Evolutionary conservation across 37 sponge, comb jelly and placozoan genomes (phyloP), one percentile per base, ranked within the genome.

Genomic region (Diacarnus erythraeanus): DNA sequence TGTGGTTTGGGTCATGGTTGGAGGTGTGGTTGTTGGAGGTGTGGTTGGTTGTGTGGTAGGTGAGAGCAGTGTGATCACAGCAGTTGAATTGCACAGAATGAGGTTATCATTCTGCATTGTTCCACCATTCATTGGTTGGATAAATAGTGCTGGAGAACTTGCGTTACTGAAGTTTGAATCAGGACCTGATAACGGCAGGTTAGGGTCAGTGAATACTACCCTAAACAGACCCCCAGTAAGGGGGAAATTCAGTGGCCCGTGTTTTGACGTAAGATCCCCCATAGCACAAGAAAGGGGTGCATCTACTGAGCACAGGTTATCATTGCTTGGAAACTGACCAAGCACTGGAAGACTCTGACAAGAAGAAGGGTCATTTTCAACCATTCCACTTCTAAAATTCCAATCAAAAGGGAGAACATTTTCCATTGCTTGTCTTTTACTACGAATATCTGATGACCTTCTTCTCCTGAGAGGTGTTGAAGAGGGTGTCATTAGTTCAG

Each of bases 221-320:
- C 75, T 56, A 1, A 66, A 42, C 2, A 43, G 23, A 1, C 38
- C 60, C 0, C 58, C 73, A 3, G 69, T 1, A 2, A 2, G 20
- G 42, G 56, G 41, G 36, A 64, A 30, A 9, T 66, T 38, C 5
- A 93, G 70, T 29, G 56, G 58, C 1, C 90, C 90, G 61, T 89
- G 94, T 58, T 93, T 93, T 10, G 75, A 39, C 0, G 78, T 60
- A 40, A 93, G 84, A 64, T 93, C 90, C 39, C 94, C 94, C 63
- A 69, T 57, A 21, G 69, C 10, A 40, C 94, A 93, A 17, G 80
- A 75, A 27, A 89, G 82, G 22, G 67, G 94, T 31, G 23, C 67
- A n/a, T 21, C 20, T 9, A 33, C 60, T 0, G 82, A 72, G 77
- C 91, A 87, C 21, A 61, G 37, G 0, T 8, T 22, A 58, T 59